Evolutionary conservation across 2,113 vertebrate genomes (phyloP).

Genomic region (Centropus unirufus): DNA sequence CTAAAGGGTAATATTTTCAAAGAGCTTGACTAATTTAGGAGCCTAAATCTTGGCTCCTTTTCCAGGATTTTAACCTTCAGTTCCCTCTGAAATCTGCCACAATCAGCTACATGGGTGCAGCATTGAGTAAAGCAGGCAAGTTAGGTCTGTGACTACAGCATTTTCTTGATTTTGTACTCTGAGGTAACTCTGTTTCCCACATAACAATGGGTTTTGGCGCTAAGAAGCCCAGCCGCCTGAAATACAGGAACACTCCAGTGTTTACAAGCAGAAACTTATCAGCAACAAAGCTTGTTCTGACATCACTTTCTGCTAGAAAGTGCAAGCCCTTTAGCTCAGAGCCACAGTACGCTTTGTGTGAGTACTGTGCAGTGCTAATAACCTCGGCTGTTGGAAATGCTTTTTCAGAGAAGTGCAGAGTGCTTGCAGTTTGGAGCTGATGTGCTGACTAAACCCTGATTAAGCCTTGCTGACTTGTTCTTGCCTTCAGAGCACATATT

Average conservation of each 20-base stretch:
- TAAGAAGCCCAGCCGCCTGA: background rate
- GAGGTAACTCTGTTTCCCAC: background rate
- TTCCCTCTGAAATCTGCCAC: background rate
- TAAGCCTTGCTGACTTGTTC: background rate
- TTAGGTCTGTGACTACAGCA: background rate
- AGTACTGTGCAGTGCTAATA: background rate
- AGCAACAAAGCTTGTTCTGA: background rate
- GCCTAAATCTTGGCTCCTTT: background rate
- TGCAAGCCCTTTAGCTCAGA: background rate
- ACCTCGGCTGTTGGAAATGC: background rate
- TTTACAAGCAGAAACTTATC: background rate
- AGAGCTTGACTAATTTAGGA: conserved; percentile 1
- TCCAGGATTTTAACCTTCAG: background rate
- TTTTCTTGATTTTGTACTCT: background rate
- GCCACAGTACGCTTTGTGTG: background rate
- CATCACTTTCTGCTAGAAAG: background rate
- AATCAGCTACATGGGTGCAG: background rate
- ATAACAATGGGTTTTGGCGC: background rate
- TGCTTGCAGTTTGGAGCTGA: background rate
- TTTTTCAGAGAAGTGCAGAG: background rate
- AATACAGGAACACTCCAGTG: background rate
- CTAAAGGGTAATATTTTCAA: conserved; percentile 17
- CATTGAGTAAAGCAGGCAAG: background rate
- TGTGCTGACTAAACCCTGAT: background rate
- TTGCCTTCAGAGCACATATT: background rate